Evolutionary conservation across 2,888 invertebrate species (phyloP).

Genomic region (Incurvaria masculella): DNA sequence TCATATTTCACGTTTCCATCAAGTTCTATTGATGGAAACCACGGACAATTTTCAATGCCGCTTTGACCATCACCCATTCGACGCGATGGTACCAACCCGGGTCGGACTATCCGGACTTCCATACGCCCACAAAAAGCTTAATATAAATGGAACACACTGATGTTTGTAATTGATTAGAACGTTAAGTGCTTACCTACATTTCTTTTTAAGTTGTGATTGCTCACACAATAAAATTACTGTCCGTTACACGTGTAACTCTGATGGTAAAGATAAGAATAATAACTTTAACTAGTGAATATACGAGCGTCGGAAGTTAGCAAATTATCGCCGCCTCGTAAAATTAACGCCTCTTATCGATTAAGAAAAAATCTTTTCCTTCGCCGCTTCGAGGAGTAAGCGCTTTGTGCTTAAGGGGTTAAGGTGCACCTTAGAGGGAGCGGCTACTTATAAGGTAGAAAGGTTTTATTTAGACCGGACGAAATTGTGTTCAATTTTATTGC

Average conservation of each 20-base stretch:
- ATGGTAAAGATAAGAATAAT: background rate
- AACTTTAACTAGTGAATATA: background rate
- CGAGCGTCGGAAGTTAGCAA: constrained; percentile 52
- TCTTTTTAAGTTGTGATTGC: no score
- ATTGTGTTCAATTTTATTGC: constrained; percentile 58
- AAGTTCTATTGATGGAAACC: no score
- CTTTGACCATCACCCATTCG: no score
- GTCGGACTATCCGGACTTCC: no score
- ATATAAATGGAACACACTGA: no score
- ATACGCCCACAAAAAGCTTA: no score
- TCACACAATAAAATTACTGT: background rate
- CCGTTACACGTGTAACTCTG: background rate
- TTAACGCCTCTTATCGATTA: constrained; percentile 55
- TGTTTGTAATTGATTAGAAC: no score
- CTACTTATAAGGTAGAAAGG: constrained; percentile 20
- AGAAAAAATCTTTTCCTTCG: constrained; percentile 42
- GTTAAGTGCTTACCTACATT: no score
- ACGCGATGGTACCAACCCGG: no score
- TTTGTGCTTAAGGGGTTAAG: constrained; percentile 22
- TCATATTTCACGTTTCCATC: no score
- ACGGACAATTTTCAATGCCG: no score
- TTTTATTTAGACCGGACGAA: constrained; percentile 56
- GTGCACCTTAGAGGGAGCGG: constrained; percentile 20
- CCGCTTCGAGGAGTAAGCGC: constrained; percentile 28
- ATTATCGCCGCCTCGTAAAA: constrained; percentile 57